Base-by-base conservation (phyloP, 2,888 invertebrate species). In the Polia nebulosa region DNA sequence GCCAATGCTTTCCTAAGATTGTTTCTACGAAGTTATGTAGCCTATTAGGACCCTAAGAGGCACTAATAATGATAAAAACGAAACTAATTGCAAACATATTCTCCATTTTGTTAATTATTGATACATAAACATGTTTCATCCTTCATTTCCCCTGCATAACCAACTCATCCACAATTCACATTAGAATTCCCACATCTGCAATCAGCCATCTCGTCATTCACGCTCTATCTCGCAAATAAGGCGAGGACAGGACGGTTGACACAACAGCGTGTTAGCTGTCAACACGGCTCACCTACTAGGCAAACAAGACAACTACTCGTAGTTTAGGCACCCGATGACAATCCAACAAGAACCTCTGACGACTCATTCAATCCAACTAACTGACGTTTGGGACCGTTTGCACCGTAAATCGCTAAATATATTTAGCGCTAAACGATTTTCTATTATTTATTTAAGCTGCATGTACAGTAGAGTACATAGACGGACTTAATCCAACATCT, bases 241-340 rank as follows among this genome's bases (percentile, higher is more conserved):
- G 72, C 53, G 63, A 69, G 72, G 60, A 57, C 66, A 59, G 27
- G 57, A 34, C 68, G 67, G 72, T 71, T 73, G 83, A 79, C 83
- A 81, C 63, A 76, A 64, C 65, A 59, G 39, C 74, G 74, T 77
- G 85, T 79, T 72, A 67, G 59, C 81, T 84, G 81, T 83, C 83
- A 83, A 79, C 83, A 81, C 44, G 63, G 81, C 79, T 83, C 81
- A 83, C 85, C 83, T 79, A 65, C 65, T 52, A 62, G 67, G 47
- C 69, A 73, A 85, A 77, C 75, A 76, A 72, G 73, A 66, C 81
- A 81, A 84, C 83, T 79, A n/a, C n/a, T n/a, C n/a, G n/a, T n/a
- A 75, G 79, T 83, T 78, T 71, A 78, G 81, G 77, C 69, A 57
- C 66, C 72, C 62, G 85, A 71, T 82, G 84, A 84, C 85, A 83